A percentile compares a stretch with the other conserved stretches of the same genome.
Conservation (phyloP, 2,888 invertebrate species). For the Mesorhabditis sp. region DNA sequence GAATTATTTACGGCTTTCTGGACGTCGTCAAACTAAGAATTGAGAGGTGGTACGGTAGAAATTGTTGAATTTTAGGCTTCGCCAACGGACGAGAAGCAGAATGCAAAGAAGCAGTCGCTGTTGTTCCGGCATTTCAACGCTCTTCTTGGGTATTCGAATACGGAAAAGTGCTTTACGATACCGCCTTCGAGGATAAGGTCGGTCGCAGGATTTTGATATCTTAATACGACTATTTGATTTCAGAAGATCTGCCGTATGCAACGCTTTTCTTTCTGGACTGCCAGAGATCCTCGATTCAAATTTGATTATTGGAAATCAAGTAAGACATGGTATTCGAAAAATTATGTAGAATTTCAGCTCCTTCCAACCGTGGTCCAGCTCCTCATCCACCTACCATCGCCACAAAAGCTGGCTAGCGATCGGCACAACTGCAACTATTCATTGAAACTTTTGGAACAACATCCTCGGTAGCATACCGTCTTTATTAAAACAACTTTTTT, state of each 20-base stretch:
- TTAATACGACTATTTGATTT: conserved; percentile 21
- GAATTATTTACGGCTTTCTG: no score
- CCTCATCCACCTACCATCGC: conserved; percentile 79
- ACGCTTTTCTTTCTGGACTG: conserved; percentile 86
- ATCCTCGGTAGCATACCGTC: conserved; percentile 67
- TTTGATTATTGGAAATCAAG: conserved; percentile 82
- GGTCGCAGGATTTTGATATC: background rate
- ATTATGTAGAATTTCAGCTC: conserved; percentile 67
- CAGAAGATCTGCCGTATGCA: conserved; percentile 87
- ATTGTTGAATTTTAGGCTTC: conserved; percentile 12
- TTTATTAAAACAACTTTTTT: conserved; percentile 66
- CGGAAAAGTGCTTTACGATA: conserved; percentile 85
- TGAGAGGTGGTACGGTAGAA: no score
- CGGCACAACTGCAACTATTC: conserved; percentile 74
- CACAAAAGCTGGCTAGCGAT: conserved; percentile 67
- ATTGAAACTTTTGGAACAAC: conserved; percentile 44
- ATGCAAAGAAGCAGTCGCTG: conserved; percentile 69
- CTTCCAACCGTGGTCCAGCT: conserved; percentile 78
- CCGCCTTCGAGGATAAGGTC: conserved; percentile 80
- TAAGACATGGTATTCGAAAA: conserved; percentile 60
- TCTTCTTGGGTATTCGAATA: conserved; percentile 84
- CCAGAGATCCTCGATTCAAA: conserved; percentile 87
- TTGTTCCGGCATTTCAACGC: conserved; percentile 86
- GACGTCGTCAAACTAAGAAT: no score
- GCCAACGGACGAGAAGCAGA: conserved; percentile 53